These are phyloP conservation scores for Agrypnia vestita DNA, from an alignment of 1,140 invertebrate genomes.

Conservation along the genomic window DNA sequence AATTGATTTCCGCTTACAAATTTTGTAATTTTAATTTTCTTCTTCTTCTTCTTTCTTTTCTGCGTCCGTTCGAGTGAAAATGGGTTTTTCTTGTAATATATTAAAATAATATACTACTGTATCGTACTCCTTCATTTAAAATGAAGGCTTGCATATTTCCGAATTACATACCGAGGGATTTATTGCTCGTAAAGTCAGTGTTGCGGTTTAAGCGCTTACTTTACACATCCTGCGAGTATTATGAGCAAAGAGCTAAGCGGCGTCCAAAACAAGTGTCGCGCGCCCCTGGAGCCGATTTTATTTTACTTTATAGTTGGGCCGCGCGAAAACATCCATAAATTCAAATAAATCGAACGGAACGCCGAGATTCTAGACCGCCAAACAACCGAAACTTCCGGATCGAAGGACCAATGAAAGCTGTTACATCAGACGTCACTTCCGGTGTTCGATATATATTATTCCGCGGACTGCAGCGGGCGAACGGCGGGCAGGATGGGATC, in stretches of 20 bases:
- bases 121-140: too few species aligned
- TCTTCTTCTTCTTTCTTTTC: too few species aligned
- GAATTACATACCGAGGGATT: slow-evolving; percentile 2
- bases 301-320: slow-evolving; percentile 1
- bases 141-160: too few species aligned
- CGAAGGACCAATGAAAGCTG: slow-evolving; percentile 27
- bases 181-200: slow-evolving; percentile 24
- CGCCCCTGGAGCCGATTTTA: slow-evolving; percentile 26
- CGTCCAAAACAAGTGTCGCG: slow-evolving; percentile 27
- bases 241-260: slow-evolving; percentile 17
- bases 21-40: too few species aligned
- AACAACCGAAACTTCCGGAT: slow-evolving; percentile 45
- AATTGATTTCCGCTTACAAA: too few species aligned
- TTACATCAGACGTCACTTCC: slow-evolving; percentile 24
- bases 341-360: slow-evolving; percentile 44
- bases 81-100: too few species aligned
- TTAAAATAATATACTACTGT: too few species aligned
- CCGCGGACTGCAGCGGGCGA: background rate
- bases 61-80: too few species aligned
- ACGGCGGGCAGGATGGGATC: background rate
- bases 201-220: slow-evolving; percentile 30
- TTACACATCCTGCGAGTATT: slow-evolving; percentile 25
- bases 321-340: slow-evolving; percentile 45
- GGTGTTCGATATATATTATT: slow-evolving; percentile 29
- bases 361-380: slow-evolving; percentile 38